Evolutionary conservation across 2,797 vertebrate genomes (phyloP), one percentile per base, ranked within the genome.

Genomic region (Sebastes alutus): DNA sequence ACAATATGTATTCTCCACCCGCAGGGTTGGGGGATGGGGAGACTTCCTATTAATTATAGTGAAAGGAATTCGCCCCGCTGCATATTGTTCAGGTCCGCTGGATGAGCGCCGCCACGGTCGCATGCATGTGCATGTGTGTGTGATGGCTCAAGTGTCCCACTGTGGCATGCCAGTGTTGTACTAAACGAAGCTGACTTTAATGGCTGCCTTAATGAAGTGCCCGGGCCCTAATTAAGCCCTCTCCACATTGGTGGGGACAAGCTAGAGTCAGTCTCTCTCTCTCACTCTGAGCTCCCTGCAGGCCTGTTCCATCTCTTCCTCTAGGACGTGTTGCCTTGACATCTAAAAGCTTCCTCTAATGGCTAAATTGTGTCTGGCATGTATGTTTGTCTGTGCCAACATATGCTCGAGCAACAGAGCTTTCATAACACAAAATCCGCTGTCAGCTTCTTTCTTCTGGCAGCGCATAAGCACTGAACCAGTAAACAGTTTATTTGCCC

Each of bases 111-210:
- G 85, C 77, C 64, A 60, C 66, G 72, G 86, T 56, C 82, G 61
- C 71, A 68, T 76, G 77, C 63, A 61, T 84, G 85, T 89, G 86
- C 58, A 52, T 70, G 75, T 63, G 81, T 74, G 75, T 83, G 84
- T 59, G 84, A 87, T 73, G 72, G 78, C 78, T 86, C 76, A 78
- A 85, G 84, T 88, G 88, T 90, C 85, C 85, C 85, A 77, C 85
- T 87, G 89, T 92, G 88, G 82, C 68, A 77, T 77, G 77, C 77
- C 77, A 72, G 76, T 86, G 86, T 88, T 89, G 87, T 80, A 91
- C 94, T 93, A 94, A 95, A 94, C 88, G 86, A 90, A 94, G 87
- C 91, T 92, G 93, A 95, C 94, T 93, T 94, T 96, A 95, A 95
- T 92, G 94, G 91, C 81, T 93, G 93, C 92, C 87, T 91, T 94